These are phyloP conservation scores for Xerus inauris DNA, from an alignment of 2,113 vertebrate genomes.

Conservation along the genomic window DNA sequence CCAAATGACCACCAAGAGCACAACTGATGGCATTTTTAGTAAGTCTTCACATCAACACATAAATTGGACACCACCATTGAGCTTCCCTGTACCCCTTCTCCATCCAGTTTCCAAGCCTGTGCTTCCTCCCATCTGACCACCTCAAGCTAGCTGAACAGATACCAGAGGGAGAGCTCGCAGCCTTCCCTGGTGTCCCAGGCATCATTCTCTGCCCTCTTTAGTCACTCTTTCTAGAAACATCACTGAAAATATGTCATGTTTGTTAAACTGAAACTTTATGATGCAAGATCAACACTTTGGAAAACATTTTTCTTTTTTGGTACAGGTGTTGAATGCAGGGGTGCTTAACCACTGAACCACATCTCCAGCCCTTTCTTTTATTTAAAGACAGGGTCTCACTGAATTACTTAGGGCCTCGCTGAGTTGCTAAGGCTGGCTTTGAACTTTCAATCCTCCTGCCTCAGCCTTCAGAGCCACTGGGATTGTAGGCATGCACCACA, in stretches of 20 bases:
- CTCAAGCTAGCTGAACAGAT: background rate
- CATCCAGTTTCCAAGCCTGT: background rate
- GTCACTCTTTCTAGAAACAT: background rate
- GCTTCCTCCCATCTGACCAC: accelerated
- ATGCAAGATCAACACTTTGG: background rate
- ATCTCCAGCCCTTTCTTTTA: no score
- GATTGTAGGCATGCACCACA: no score
- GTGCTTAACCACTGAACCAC: no score
- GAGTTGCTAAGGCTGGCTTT: no score
- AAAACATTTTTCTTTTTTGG: background rate
- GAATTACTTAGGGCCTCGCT: no score
- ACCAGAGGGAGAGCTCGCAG: background rate
- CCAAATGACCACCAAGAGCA: background rate
- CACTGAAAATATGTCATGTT: background rate
- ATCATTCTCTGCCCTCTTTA: background rate
- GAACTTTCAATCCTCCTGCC: no score
- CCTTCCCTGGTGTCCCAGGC: background rate
- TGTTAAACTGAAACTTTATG: background rate
- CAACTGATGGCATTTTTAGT: background rate
- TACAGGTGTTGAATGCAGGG: no score
- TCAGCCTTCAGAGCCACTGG: no score
- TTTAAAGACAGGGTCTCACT: no score
- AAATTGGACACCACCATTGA: background rate
- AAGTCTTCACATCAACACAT: background rate
- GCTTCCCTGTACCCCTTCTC: background rate